Evolutionary conservation across 2,113 vertebrate genomes (phyloP).

Genomic region (Puma concolor): DNA sequence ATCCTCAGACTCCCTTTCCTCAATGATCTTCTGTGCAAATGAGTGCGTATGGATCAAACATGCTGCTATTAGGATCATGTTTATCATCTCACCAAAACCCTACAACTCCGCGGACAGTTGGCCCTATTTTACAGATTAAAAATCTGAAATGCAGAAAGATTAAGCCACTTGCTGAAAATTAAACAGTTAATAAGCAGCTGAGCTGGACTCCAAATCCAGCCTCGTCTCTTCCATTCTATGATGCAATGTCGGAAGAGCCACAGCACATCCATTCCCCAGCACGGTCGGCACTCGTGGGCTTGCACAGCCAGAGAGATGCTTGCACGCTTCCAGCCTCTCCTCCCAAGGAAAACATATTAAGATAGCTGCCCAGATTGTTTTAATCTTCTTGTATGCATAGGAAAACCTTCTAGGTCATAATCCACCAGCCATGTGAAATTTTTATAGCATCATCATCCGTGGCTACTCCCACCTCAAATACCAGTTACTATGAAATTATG

Average conservation of each 20-base stretch:
- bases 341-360: neutral
- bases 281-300: neutral
- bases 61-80: neutral
- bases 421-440: slow-evolving; percentile 18
- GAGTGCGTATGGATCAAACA: neutral
- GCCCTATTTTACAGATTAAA: slow-evolving; percentile 5
- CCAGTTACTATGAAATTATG: slow-evolving; percentile 66
- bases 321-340: neutral
- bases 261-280: neutral
- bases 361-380: slow-evolving; percentile 50
- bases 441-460: slow-evolving; percentile 56
- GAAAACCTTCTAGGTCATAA: slow-evolving; percentile 54
- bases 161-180: slow-evolving; percentile 8
- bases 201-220: neutral
- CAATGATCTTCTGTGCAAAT: neutral
- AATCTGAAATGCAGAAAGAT: slow-evolving; percentile 13
- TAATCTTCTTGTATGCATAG: slow-evolving; percentile 35
- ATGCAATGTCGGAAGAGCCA: neutral
- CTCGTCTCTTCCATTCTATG: neutral
- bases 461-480: slow-evolving; percentile 54
- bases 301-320: neutral
- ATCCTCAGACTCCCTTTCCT: neutral
- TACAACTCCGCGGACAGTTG: neutral
- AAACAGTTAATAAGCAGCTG: slow-evolving; percentile 12
- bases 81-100: neutral